These are phyloP conservation scores for Trypoxylus dichotomus DNA, from an alignment of 1,140 invertebrate species.

Conservation along the genomic window DNA sequence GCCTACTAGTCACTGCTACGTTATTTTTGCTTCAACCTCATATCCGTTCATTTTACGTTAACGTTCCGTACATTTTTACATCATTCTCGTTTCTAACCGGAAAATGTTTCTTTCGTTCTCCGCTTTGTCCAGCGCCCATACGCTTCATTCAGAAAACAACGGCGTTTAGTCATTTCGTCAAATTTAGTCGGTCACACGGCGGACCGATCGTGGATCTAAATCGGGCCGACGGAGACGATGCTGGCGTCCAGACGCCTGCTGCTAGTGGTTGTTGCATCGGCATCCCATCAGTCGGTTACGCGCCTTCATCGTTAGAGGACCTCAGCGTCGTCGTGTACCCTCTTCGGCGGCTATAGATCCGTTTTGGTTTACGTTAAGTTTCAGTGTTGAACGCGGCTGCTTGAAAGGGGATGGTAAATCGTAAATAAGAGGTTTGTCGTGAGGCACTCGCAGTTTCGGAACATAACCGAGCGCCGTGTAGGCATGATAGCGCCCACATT, in stretches of 20 bases:
- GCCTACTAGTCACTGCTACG: no score
- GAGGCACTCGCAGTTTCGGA: not conserved
- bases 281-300: not conserved
- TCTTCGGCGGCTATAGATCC: no score
- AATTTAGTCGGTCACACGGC: conserved; percentile 43
- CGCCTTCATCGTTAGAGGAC: not conserved
- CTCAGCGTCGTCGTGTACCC: not conserved
- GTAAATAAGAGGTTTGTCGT: not conserved
- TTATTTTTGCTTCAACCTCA: no score
- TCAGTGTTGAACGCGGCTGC: no score
- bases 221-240: not conserved
- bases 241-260: conserved; percentile 30
- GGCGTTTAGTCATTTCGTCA: conserved; percentile 37
- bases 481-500: conserved; percentile 63
- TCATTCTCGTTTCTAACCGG: no score
- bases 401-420: not conserved
- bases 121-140: not conserved
- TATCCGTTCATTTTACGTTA: no score
- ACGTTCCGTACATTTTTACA: no score
- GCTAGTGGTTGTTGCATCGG: conserved; percentile 29
- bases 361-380: not conserved
- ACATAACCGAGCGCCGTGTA: not conserved
- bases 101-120: no score
- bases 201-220: conserved; percentile 28
- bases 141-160: conserved; percentile 28